phyloP scores from a whole-genome alignment of 2,113 vertebrate genomes.

The Excalfactoria chinensis region DNA sequence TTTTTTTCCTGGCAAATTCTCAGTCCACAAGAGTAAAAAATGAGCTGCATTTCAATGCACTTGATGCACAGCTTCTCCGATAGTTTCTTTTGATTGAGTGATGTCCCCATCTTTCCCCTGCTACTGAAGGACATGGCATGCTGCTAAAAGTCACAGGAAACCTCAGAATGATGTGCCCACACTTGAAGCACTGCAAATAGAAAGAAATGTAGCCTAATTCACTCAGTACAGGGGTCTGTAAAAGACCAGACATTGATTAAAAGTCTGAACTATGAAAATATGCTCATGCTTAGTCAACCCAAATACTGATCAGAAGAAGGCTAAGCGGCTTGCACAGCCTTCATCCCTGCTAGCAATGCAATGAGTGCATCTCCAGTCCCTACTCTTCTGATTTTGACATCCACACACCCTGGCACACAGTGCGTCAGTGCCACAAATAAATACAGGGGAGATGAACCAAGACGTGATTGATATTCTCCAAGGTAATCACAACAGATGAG shows the following conservation, averaged over 20 bases:
- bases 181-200: fast-evolving
- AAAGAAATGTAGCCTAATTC: background rate
- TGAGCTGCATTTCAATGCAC: background rate
- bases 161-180: background rate
- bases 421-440: background rate
- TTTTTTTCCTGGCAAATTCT: background rate
- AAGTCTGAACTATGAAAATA: background rate
- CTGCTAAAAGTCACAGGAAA: background rate
- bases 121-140: background rate
- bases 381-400: background rate
- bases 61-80: background rate
- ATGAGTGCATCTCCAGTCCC: background rate
- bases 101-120: background rate
- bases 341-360: background rate
- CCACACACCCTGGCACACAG: background rate
- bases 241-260: background rate
- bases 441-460: background rate
- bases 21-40: background rate
- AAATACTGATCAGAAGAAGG: background rate
- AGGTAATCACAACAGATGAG: conserved; percentile 42
- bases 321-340: background rate
- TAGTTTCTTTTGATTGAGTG: background rate
- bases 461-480: background rate
- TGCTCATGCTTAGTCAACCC: background rate
- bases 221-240: background rate